These are phyloP conservation scores for Trachurus trachurus DNA, from an alignment of 2,797 vertebrate genomes.

Conservation along the genomic window DNA sequence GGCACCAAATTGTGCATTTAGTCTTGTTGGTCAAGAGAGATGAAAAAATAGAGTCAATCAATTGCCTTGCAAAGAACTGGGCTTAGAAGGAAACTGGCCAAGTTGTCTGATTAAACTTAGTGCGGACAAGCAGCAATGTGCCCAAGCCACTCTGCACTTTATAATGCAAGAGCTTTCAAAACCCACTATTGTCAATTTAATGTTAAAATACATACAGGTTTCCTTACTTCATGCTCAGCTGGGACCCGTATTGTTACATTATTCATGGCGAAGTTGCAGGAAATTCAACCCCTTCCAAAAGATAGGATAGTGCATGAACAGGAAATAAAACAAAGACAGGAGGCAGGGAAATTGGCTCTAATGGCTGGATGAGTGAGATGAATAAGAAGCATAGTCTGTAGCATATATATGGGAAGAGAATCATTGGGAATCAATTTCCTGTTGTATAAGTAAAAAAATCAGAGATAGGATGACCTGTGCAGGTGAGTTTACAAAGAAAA, in stretches of 20 bases:
- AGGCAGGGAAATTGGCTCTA: constrained; percentile 65
- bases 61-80: no score
- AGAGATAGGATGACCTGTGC: neutral
- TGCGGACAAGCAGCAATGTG: neutral
- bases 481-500: neutral
- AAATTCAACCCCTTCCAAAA: constrained; percentile 70
- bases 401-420: constrained; percentile 43
- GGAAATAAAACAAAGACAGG: constrained; percentile 68
- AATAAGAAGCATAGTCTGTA: constrained; percentile 54
- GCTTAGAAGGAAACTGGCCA: neutral
- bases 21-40: no score
- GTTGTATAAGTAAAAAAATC: constrained; percentile 7
- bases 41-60: no score
- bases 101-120: neutral
- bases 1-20: no score
- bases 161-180: constrained; percentile 23
- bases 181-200: constrained; percentile 41
- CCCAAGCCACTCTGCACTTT: neutral
- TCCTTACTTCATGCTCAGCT: constrained; percentile 61
- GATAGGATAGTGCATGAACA: constrained; percentile 50
- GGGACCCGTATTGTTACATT: constrained; percentile 74
- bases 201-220: constrained; percentile 50
- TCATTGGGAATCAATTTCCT: constrained; percentile 25
- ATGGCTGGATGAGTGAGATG: constrained; percentile 68
- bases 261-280: constrained; percentile 76